Evolutionary conservation across 2,113 vertebrate genomes (phyloP), one percentile per base, ranked within the genome.

Genomic region (Riparia riparia): DNA sequence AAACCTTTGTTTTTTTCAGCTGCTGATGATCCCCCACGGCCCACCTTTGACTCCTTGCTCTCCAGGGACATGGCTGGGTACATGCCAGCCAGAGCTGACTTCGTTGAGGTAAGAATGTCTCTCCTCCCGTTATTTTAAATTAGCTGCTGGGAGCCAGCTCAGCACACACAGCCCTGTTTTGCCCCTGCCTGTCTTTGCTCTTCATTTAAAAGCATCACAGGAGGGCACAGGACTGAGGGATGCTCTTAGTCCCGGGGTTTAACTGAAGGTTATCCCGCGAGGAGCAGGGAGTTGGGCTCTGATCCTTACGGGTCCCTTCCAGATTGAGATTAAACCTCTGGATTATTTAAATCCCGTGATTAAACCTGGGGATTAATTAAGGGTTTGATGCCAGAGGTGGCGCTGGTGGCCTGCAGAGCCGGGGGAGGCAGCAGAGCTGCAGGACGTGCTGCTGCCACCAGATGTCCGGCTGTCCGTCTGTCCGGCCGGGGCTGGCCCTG

Each of bases 31-130:
- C 99, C 99, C 82, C 99, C 99, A 47, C 97, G 99, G 82, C 99
- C 99, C 58, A 98, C 98, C 1, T 99, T 99, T 94, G 99, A 99
- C 92, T 99, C 99, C 6, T 76, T 99, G 97, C 98, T 99, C 79
- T 99, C 99, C 78, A 98, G 99, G 88, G 99, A 99, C 53, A 99
- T 99, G 99, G 99, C 99, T 32, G 99, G 99, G 66, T 99, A 99
- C 95, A 99, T 99, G 99, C 99, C 99, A 68, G 99, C 99, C n/a
- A 98, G 99, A 95, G 99, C 99, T 31, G 99, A 99, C 97, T 99
- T 99, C 72, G 99, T 99, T 89, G 99, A 99, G 99, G 99, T 99
- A 97, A 97, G 98, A 84, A 22, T 50, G 14, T 13, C 44, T 83
- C 64, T 65, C n/a, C 47, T 47, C 12, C 42, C 54, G 0, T 65